Evolutionary conservation across 2,113 vertebrate genomes (phyloP).

Genomic region (Rhinogobius similis): DNA sequence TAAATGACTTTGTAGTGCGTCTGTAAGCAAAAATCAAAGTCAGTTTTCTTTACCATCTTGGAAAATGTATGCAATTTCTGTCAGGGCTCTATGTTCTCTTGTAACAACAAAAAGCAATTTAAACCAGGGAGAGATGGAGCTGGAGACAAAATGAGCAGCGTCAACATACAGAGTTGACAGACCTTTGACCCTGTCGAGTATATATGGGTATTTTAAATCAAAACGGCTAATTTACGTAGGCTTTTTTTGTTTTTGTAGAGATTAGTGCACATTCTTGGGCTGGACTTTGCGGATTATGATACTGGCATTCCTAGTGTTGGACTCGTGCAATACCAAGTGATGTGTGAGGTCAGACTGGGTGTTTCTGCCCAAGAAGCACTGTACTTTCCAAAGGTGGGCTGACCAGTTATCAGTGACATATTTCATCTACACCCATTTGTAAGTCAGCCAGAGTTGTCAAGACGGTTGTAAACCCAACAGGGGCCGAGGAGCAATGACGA

Average conservation of each 20-base stretch:
- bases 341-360: constrained; percentile 9
- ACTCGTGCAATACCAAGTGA: constrained; percentile 17
- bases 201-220: background rate
- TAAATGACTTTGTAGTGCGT: no score
- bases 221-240: background rate
- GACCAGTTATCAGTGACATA: background rate
- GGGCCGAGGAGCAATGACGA: constrained; percentile 13
- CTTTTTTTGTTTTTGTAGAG: constrained; percentile 10
- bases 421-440: background rate
- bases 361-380: constrained; percentile 12
- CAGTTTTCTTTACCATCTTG: background rate
- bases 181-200: background rate
- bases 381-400: constrained; percentile 8
- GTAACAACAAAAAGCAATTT: background rate
- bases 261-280: background rate
- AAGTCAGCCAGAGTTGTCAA: background rate
- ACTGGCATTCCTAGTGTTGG: constrained; percentile 19
- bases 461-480: constrained; percentile 10
- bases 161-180: constrained; percentile 1
- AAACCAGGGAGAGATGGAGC: background rate
- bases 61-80: background rate
- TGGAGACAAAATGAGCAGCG: constrained; percentile 13
- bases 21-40: background rate
- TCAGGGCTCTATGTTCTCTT: background rate
- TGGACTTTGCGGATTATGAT: constrained; percentile 11